These are phyloP conservation scores for Microtus pennsylvanicus DNA, from an alignment of 2,113 vertebrate genomes.

Conservation along the genomic window DNA sequence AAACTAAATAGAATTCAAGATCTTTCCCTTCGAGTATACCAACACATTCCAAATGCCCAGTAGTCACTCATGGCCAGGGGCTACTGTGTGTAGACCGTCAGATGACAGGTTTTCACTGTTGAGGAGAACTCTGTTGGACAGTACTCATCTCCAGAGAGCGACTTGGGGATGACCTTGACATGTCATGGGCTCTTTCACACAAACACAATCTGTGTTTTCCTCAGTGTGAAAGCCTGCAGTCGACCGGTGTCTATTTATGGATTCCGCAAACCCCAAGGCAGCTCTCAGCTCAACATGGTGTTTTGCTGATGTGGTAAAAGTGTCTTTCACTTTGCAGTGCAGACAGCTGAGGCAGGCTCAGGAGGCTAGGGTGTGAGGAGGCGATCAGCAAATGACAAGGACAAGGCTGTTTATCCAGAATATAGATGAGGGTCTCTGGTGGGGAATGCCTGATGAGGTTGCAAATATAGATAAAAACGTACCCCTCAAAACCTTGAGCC, in stretches of 20 bases:
- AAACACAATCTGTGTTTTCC: not conserved
- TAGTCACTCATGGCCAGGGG: fast-evolving
- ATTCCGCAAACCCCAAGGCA: slow-evolving; percentile 49
- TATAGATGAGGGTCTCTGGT: not conserved
- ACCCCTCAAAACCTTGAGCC: not conserved
- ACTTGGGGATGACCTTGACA: slow-evolving; percentile 69
- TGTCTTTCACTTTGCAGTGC: not conserved
- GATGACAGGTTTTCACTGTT: not conserved
- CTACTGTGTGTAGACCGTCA: fast-evolving
- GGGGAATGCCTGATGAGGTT: not conserved
- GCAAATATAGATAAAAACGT: not conserved
- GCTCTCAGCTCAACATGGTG: slow-evolving; percentile 25
- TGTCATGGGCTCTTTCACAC: not conserved
- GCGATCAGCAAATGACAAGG: fast-evolving
- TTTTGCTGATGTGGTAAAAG: slow-evolving; percentile 47
- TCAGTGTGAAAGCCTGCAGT: not conserved
- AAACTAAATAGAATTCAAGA: not conserved
- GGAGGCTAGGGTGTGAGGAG: not conserved
- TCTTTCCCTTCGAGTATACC: not conserved
- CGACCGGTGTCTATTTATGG: slow-evolving; percentile 70
- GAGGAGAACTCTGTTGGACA: not conserved
- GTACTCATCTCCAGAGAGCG: not conserved
- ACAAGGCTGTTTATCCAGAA: not conserved
- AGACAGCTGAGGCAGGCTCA: not conserved
- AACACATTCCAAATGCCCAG: not conserved